Evolutionary conservation across 2,797 vertebrate genomes (phyloP).

Genomic region (Tokudaia tokunoshimensis): DNA sequence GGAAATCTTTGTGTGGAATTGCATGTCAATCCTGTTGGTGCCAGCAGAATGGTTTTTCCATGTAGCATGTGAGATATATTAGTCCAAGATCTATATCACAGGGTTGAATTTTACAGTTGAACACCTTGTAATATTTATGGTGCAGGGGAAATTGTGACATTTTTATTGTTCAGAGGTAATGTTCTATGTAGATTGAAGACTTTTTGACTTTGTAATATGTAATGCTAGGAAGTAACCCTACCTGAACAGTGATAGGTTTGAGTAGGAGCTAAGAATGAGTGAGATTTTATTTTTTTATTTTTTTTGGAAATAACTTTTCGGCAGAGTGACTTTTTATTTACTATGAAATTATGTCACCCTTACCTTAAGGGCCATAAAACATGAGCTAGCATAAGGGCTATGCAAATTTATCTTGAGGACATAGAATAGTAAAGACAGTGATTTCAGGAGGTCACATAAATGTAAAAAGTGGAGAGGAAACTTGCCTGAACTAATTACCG

Average conservation of each 20-base stretch:
- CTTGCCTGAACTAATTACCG: background rate
- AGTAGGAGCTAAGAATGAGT: constrained; percentile 39
- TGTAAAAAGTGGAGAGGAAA: background rate
- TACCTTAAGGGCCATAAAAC: background rate
- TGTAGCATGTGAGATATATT: background rate
- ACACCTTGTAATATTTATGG: constrained; percentile 44
- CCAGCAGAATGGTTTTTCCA: background rate
- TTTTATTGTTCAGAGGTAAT: constrained; percentile 67
- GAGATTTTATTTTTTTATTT: background rate
- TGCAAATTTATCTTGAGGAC: background rate
- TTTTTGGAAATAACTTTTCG: background rate
- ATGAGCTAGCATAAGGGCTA: background rate
- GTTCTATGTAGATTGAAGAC: constrained; percentile 49
- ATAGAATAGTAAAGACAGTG: background rate
- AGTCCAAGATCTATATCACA: background rate
- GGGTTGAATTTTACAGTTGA: constrained; percentile 25
- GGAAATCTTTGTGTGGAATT: background rate
- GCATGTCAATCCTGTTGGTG: background rate
- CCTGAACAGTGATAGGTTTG: constrained; percentile 9
- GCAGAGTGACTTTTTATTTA: constrained; percentile 30
- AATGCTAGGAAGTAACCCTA: constrained; percentile 28
- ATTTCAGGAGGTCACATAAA: background rate
- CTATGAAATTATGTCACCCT: background rate
- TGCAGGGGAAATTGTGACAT: constrained; percentile 31
- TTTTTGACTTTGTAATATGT: constrained; percentile 62